A percentile compares a stretch with the other conserved stretches of the same genome.
phyloP scores from a whole-genome alignment of 2,888 invertebrate species.

The Drosophila tripunctata region DNA sequence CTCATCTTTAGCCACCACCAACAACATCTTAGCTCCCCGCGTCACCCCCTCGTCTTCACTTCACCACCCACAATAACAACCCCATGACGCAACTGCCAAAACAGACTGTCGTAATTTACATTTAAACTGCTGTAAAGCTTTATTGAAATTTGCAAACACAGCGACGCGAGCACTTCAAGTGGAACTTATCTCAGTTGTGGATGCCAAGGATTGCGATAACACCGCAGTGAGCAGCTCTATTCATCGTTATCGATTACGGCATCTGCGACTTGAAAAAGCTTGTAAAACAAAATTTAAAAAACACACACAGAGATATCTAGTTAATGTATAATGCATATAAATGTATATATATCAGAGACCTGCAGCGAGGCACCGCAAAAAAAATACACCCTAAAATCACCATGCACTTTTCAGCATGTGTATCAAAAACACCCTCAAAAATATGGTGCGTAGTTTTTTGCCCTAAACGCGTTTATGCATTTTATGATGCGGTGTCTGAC shows the following conservation, averaged over 20 bases:
- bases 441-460: too few relatives aligned
- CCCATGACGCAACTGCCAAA: constrained; percentile 43
- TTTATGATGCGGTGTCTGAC: too few relatives aligned
- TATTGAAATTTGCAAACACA: constrained; percentile 15
- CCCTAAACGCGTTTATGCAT: too few relatives aligned
- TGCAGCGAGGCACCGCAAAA: too few relatives aligned
- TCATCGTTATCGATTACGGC: neutral
- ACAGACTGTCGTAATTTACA: constrained; percentile 44
- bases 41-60: too few relatives aligned
- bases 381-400: too few relatives aligned
- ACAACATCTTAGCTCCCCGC: neutral
- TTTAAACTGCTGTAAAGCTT: constrained; percentile 20
- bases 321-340: constrained; percentile 12
- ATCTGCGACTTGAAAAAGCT: neutral
- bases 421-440: too few relatives aligned
- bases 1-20: constrained; percentile 4
- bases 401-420: too few relatives aligned
- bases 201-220: constrained; percentile 21
- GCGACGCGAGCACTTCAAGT: neutral
- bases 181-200: constrained; percentile 10
- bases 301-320: constrained; percentile 19
- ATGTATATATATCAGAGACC: constrained; percentile 3
- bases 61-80: constrained; percentile 23
- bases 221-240: constrained; percentile 40
- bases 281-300: constrained; percentile 12